Conservation (phyloP, 2,888 invertebrate genomes). For the Cheilosia urbana region DNA sequence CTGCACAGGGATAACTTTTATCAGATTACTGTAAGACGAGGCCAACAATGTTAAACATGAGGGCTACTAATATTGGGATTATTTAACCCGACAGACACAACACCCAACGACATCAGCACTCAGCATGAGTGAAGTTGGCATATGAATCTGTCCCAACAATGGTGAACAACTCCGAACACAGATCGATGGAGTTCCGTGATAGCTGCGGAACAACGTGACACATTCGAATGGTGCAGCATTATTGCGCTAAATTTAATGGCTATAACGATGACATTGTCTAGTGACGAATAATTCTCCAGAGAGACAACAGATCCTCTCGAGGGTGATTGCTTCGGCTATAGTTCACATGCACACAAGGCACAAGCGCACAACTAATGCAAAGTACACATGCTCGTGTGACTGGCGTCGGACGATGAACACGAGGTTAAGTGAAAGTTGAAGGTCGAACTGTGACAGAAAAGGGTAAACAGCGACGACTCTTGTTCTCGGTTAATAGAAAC, state of each 20-base stretch:
- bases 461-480: constrained; percentile 16
- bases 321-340: constrained; percentile 11
- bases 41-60: constrained; percentile 63
- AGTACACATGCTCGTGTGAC: constrained; percentile 42
- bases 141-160: constrained; percentile 40
- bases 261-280: constrained; percentile 66
- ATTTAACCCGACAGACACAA: constrained; percentile 57
- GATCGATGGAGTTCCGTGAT: constrained; percentile 69
- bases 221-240: constrained; percentile 64
- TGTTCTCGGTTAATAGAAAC: constrained; percentile 50
- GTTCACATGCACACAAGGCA: neutral
- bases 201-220: constrained; percentile 66
- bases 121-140: constrained; percentile 44
- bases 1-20: constrained; percentile 57
- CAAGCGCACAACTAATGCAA: constrained; percentile 53
- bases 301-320: neutral
- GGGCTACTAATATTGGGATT: constrained; percentile 70
- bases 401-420: constrained; percentile 44
- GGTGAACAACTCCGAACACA: constrained; percentile 37
- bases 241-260: constrained; percentile 69
- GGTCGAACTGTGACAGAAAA: constrained; percentile 57
- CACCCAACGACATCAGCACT: constrained; percentile 46
- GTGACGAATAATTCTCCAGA: constrained; percentile 55
- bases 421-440: constrained; percentile 65
- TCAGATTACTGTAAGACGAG: constrained; percentile 67